phyloP scores from a whole-genome alignment of 1,140 invertebrate genomes.

The Dolichoris vasculosae region DNA sequence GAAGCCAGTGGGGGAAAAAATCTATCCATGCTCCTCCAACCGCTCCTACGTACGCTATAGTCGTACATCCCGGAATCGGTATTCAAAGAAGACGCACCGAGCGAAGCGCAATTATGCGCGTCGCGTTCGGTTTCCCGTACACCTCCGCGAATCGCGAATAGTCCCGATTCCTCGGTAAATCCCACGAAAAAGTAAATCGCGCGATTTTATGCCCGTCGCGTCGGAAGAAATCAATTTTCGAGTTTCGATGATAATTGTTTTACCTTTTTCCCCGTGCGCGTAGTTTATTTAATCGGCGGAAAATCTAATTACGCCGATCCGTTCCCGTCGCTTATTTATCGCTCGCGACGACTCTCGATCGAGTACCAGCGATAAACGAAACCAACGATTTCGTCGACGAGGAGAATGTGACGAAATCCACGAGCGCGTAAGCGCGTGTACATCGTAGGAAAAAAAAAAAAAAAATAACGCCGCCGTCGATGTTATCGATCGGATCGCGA shows the following conservation, averaged over 20 bases:
- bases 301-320: background rate
- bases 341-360: too few species aligned
- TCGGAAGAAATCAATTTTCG: background rate
- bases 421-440: background rate
- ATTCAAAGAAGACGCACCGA: background rate
- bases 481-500: background rate
- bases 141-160: background rate
- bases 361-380: background rate
- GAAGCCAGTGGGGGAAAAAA: too few species aligned
- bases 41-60: too few species aligned
- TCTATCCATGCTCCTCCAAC: too few species aligned
- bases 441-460: too few species aligned
- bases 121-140: slow-evolving; percentile 8
- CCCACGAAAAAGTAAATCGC: background rate
- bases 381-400: background rate
- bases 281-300: background rate
- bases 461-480: background rate
- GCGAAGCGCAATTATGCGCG: background rate
- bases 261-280: too few species aligned
- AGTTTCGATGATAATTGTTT: background rate
- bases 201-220: too few species aligned
- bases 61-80: background rate
- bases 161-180: background rate
- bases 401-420: background rate
- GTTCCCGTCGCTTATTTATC: too few species aligned